Percentiles rank a stretch among this genome's conserved stretches.
Evolutionary conservation across 2,888 invertebrate genomes (phyloP).

Genomic region (Caenorhabditis sp.): DNA sequence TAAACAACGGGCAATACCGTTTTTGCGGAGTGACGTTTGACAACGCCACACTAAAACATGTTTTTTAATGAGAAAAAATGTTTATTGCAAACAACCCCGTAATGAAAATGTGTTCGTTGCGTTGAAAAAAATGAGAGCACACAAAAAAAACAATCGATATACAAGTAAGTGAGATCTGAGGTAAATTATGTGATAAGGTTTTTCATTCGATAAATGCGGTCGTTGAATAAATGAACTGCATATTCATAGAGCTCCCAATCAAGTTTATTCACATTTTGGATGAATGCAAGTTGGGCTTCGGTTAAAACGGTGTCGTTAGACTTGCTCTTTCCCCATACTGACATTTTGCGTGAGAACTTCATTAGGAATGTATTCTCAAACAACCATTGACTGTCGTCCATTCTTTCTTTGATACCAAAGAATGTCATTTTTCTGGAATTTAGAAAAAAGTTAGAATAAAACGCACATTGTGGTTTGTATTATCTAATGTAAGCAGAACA

Average conservation of each 20-base stretch:
- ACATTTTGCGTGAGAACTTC: conserved; percentile 70
- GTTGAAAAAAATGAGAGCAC: background rate
- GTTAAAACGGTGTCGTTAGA: conserved; percentile 87
- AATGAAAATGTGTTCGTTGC: background rate
- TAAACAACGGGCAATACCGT: background rate
- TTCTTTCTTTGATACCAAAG: conserved; percentile 94
- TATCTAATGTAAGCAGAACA: too few species aligned
- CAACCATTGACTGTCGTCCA: conserved; percentile 77
- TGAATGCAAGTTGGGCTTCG: conserved; percentile 78
- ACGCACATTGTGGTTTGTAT: too few species aligned
- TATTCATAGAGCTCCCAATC: conserved; percentile 92
- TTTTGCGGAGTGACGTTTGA: background rate
- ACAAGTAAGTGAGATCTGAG: background rate
- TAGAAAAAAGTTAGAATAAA: too few species aligned
- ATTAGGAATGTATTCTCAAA: conserved; percentile 93
- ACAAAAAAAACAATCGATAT: background rate
- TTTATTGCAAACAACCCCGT: background rate
- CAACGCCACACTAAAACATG: background rate
- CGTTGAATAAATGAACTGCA: conserved; percentile 83
- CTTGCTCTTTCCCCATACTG: conserved; percentile 74
- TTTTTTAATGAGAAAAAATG: background rate
- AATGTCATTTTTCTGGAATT: conserved; percentile 83
- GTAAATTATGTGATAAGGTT: background rate
- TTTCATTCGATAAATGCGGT: conserved; percentile 76
- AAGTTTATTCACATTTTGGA: conserved; percentile 80